Evolutionary conservation across 2,888 invertebrate species (phyloP).

Genomic region (Gymnocheta viridis): DNA sequence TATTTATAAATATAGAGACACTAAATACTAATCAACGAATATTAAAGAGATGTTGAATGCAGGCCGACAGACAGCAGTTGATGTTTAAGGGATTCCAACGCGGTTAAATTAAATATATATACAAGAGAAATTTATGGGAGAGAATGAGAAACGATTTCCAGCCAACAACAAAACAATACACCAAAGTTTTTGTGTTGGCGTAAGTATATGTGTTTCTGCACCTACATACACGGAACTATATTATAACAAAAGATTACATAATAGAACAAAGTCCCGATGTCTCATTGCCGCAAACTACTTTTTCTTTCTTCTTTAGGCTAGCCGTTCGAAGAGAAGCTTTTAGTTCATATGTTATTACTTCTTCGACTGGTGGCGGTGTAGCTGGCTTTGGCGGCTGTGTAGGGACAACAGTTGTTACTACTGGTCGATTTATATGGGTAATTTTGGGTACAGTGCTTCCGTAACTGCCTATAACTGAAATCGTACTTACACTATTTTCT

Average conservation of each 20-base stretch:
- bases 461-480: constrained; percentile 80
- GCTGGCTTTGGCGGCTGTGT: constrained; percentile 54
- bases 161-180: constrained; percentile 17
- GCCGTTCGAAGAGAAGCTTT: constrained; percentile 87
- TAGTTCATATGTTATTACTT: constrained; percentile 81
- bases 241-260: constrained; percentile 84
- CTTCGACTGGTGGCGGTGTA: constrained; percentile 71
- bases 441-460: constrained; percentile 70
- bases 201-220: background rate
- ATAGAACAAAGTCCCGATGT: constrained; percentile 93
- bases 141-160: background rate
- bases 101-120: constrained; percentile 22
- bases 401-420: constrained; percentile 39
- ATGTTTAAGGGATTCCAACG: constrained; percentile 4
- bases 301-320: constrained; percentile 87
- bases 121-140: constrained; percentile 29
- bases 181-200: constrained; percentile 2
- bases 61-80: constrained; percentile 8
- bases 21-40: constrained; percentile 68
- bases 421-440: constrained; percentile 54
- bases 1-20: constrained; percentile 24
- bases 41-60: constrained; percentile 40
- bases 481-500: constrained; percentile 75
- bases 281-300: constrained; percentile 89
- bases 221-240: constrained; percentile 1